Conservation (phyloP, 2,797 vertebrate genomes). For the Malacoraja senta region DNA sequence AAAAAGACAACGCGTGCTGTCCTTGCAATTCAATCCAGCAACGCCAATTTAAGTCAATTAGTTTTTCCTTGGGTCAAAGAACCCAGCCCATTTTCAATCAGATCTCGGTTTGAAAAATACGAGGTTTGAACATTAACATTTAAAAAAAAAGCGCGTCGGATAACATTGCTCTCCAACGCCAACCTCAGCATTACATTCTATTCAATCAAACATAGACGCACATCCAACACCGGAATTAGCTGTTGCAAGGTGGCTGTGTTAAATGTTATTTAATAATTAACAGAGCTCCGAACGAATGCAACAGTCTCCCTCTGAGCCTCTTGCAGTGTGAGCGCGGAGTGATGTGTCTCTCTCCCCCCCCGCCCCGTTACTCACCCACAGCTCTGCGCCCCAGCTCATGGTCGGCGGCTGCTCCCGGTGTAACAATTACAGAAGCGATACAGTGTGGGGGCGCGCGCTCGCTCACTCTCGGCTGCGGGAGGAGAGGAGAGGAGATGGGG, state of each 20-base stretch:
- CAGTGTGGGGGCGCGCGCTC: too few relatives aligned
- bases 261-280: not conserved
- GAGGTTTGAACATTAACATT: not conserved
- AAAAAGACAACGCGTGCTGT: not conserved
- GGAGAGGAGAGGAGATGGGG: too few relatives aligned
- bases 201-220: not conserved
- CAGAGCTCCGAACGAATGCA: not conserved
- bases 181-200: not conserved
- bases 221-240: not conserved
- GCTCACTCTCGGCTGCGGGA: too few relatives aligned
- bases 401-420: slow-evolving; percentile 37
- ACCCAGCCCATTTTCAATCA: too few relatives aligned
- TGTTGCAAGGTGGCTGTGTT: not conserved
- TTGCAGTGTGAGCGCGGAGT: too few relatives aligned
- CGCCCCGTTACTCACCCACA: slow-evolving; percentile 56
- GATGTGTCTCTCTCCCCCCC: not conserved
- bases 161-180: not conserved
- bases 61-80: not conserved
- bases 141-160: not conserved
- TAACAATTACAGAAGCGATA: not conserved
- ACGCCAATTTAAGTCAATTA: not conserved
- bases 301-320: not conserved
- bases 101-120: not conserved
- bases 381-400: slow-evolving; percentile 66
- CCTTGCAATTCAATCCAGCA: not conserved